A percentile compares a stretch with the other conserved stretches of the same genome.
phyloP scores from a whole-genome alignment of 2,888 invertebrate genomes.

The Oscheius sp. region DNA sequence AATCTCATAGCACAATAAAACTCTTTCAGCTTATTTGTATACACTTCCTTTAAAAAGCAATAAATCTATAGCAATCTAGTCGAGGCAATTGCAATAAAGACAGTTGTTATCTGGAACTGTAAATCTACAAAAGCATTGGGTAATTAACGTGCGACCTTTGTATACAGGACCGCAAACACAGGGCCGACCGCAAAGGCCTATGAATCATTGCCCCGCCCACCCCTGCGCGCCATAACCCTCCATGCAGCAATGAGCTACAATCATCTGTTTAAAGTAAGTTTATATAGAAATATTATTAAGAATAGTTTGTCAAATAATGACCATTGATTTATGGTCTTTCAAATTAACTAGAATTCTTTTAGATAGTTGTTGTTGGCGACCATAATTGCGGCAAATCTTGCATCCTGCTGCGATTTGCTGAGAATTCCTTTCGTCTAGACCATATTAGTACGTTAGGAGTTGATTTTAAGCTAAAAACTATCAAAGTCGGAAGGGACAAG shows the following conservation, averaged over 20 bases:
- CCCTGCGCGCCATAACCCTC: constrained; percentile 35
- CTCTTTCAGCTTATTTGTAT: not conserved
- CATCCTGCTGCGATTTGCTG: constrained; percentile 72
- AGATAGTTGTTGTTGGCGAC: constrained; percentile 70
- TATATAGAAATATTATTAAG: not conserved
- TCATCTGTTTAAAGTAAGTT: constrained; percentile 72
- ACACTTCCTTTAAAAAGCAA: not conserved
- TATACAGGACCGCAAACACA: constrained; percentile 10
- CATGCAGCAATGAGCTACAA: constrained; percentile 70
- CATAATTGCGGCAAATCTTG: constrained; percentile 74
- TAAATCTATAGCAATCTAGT: not conserved
- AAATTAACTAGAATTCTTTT: constrained; percentile 32
- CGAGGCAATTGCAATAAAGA: not conserved
- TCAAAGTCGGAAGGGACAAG: constrained; percentile 72
- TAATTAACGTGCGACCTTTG: constrained; percentile 37
- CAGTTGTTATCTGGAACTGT: constrained; percentile 13
- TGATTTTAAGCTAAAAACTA: constrained; percentile 73
- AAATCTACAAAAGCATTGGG: constrained; percentile 23
- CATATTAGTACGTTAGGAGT: constrained; percentile 73
- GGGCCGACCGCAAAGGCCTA: not conserved
- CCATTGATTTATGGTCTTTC: not conserved
- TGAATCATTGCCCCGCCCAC: constrained; percentile 40
- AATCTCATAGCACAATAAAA: constrained; percentile 24
- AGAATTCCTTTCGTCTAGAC: constrained; percentile 69
- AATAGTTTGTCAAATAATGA: not conserved